Conservation (phyloP, 2,888 invertebrate genomes). For the Mimachlamys varia region DNA sequence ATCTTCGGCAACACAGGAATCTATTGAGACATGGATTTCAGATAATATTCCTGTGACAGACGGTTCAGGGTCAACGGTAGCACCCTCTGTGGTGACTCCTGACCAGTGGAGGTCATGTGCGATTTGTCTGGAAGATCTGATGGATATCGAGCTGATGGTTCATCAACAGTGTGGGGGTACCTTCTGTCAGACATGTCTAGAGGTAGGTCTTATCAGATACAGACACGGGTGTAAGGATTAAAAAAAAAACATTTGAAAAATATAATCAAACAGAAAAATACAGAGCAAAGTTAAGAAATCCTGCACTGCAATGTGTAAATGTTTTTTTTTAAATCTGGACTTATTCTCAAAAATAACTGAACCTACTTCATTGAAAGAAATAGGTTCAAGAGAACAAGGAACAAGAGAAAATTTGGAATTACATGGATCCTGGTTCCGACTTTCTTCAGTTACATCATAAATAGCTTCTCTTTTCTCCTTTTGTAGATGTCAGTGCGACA, state of each 20-base stretch:
- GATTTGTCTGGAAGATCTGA: constrained; percentile 86
- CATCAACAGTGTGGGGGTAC: constrained; percentile 85
- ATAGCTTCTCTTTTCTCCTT: constrained; percentile 40
- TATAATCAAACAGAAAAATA: too few relatives aligned
- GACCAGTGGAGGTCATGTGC: constrained; percentile 82
- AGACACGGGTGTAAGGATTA: too few relatives aligned
- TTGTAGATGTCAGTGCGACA: constrained; percentile 80
- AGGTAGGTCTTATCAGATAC: constrained; percentile 80
- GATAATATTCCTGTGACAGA: neutral
- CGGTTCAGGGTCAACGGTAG: neutral
- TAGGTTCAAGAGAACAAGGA: too few relatives aligned
- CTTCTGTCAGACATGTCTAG: constrained; percentile 85
- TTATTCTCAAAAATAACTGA: too few relatives aligned
- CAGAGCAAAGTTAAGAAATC: too few relatives aligned
- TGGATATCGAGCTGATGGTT: constrained; percentile 83
- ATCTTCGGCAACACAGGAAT: neutral
- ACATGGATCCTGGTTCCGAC: too few relatives aligned
- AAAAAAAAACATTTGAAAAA: too few relatives aligned
- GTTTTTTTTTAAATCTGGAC: too few relatives aligned
- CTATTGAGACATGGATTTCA: neutral
- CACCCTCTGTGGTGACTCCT: constrained; percentile 40
- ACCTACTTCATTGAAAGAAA: too few relatives aligned
- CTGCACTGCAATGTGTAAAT: too few relatives aligned
- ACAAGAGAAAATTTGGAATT: too few relatives aligned
- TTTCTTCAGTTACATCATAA: neutral